These are phyloP conservation scores for Keiferia lycopersicella DNA, from an alignment of 2,888 invertebrate genomes.

Conservation along the genomic window DNA sequence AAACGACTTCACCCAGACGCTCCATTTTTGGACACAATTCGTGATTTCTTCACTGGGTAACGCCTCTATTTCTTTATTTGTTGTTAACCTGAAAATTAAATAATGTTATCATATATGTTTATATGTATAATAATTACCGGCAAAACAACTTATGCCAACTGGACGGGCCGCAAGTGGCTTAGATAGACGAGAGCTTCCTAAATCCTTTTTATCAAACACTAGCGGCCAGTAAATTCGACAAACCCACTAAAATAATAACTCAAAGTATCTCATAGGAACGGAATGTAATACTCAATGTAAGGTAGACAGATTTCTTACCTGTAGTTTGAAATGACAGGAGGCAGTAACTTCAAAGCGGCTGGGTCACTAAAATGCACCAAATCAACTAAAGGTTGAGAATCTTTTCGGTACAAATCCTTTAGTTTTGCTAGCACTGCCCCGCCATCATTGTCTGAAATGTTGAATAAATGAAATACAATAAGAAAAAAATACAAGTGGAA, in stretches of 20 bases:
- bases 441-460: conserved; percentile 64
- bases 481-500: no score
- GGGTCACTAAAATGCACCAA: conserved; percentile 82
- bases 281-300: no score
- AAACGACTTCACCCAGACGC: conserved; percentile 82
- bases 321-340: conserved; percentile 79
- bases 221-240: no score
- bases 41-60: conserved; percentile 63
- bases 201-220: no score
- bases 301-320: conserved; percentile 58
- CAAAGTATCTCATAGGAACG: no score
- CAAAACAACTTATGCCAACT: no score
- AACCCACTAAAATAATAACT: no score
- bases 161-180: no score
- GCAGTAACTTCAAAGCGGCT: conserved; percentile 79
- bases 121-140: no score
- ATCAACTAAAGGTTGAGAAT: conserved; percentile 78
- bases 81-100: conserved; percentile 53
- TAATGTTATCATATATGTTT: no score
- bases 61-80: conserved; percentile 56
- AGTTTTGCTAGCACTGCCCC: conserved; percentile 75
- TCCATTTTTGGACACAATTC: conserved; percentile 82
- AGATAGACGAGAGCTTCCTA: no score
- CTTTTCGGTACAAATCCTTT: conserved; percentile 66
- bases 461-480: background rate